phyloP scores from a whole-genome alignment of 2,888 invertebrate species.

The Drosophila trichaetosa region DNA sequence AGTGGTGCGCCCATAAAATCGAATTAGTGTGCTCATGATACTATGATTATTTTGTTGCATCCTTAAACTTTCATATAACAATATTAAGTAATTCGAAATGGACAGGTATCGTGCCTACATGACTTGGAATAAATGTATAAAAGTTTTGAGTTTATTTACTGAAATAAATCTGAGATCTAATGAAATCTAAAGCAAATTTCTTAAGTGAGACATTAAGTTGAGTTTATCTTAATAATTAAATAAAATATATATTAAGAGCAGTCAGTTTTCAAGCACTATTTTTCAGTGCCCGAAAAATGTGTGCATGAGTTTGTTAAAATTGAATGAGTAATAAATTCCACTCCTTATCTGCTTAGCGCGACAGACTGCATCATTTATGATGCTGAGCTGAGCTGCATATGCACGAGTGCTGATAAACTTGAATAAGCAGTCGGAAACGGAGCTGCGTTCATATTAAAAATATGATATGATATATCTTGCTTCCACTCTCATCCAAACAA shows the following conservation, averaged over 20 bases:
- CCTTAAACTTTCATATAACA: slow-evolving; percentile 2
- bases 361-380: slow-evolving; percentile 21
- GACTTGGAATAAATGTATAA: background rate
- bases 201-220: background rate
- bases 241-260: background rate
- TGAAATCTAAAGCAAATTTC: too few species aligned
- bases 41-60: background rate
- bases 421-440: slow-evolving; percentile 18
- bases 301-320: background rate
- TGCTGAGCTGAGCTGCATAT: slow-evolving; percentile 31
- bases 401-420: slow-evolving; percentile 29
- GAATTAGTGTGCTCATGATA: background rate
- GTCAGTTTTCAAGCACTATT: background rate
- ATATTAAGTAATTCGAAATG: slow-evolving; percentile 30
- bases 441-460: slow-evolving; percentile 29
- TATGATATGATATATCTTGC: background rate
- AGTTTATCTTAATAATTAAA: background rate
- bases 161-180: background rate
- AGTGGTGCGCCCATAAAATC: slow-evolving; percentile 6
- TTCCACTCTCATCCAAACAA: background rate
- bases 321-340: background rate
- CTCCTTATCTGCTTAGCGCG: background rate
- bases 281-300: background rate
- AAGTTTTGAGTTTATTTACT: background rate
- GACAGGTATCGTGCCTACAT: background rate